Conservation (phyloP, 2,797 vertebrate genomes). For the Micropoecilia bifurca region DNA sequence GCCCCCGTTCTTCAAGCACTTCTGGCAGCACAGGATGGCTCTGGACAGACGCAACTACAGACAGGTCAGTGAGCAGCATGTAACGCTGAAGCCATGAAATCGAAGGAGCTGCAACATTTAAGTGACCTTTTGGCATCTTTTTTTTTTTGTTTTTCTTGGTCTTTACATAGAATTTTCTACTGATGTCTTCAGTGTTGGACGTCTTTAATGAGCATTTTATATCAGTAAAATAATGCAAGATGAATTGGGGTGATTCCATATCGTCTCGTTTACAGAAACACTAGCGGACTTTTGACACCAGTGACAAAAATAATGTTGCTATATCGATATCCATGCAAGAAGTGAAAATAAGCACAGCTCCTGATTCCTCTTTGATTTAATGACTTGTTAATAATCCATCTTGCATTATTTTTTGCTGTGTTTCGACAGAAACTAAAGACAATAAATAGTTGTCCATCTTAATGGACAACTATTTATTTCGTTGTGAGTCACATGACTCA, state of each 20-base stretch:
- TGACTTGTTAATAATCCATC: neutral
- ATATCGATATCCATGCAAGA: no score
- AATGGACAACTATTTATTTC: no score
- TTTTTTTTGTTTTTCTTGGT: neutral
- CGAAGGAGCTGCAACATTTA: neutral
- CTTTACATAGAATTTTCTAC: neutral
- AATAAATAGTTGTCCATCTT: no score
- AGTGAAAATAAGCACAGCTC: no score
- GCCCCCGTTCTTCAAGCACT: slow-evolving; percentile 99
- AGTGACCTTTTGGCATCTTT: neutral
- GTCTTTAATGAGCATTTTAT: no score
- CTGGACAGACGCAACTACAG: slow-evolving; percentile 98
- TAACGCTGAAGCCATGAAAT: neutral
- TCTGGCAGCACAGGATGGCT: slow-evolving; percentile 99
- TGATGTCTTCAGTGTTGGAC: neutral
- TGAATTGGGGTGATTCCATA: no score
- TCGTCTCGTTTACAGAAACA: no score
- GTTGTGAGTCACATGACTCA: neutral
- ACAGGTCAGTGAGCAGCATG: slow-evolving; percentile 83
- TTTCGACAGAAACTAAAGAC: no score
- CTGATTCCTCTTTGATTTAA: neutral
- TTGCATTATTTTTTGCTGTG: neutral
- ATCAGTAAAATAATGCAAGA: no score
- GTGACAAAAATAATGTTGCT: no score
- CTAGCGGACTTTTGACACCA: no score